These are phyloP conservation scores for Periphyllus acericola DNA, from an alignment of 2,888 invertebrate genomes.

Conservation along the genomic window DNA sequence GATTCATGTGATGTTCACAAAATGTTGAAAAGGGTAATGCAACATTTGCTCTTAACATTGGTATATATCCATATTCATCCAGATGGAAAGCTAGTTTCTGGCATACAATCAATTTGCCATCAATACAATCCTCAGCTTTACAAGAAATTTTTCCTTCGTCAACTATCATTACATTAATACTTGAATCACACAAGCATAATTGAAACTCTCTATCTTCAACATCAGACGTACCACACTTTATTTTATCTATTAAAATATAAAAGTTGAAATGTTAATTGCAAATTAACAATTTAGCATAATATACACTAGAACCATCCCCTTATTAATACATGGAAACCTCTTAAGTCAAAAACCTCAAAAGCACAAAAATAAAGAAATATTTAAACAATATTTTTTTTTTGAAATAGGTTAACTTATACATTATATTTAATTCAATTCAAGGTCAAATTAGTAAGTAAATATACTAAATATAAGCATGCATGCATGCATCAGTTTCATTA, in stretches of 20 bases:
- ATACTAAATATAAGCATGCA: not conserved
- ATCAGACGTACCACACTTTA: not conserved
- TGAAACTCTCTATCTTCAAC: slow-evolving; percentile 7
- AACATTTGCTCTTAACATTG: slow-evolving; percentile 74
- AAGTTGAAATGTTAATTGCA: not conserved
- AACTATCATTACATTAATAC: slow-evolving; percentile 68
- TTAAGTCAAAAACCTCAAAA: too few species aligned
- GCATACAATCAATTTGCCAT: slow-evolving; percentile 81
- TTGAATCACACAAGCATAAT: slow-evolving; percentile 71
- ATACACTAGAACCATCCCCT: not conserved
- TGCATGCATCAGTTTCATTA: not conserved
- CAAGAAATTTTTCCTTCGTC: slow-evolving; percentile 68
- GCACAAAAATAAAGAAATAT: too few species aligned
- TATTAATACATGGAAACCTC: too few species aligned
- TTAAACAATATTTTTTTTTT: too few species aligned
- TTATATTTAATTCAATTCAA: not conserved
- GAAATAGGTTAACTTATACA: not conserved
- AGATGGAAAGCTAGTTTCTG: slow-evolving; percentile 75
- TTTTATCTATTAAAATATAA: slow-evolving; percentile 19
- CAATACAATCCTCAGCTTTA: slow-evolving; percentile 80
- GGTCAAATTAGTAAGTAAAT: not conserved
- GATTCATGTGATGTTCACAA: slow-evolving; percentile 81
- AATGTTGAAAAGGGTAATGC: slow-evolving; percentile 76
- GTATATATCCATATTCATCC: slow-evolving; percentile 72
- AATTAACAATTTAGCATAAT: not conserved